These are phyloP conservation scores for Torymus texanus DNA, from an alignment of 2,888 invertebrate species.

Conservation along the genomic window DNA sequence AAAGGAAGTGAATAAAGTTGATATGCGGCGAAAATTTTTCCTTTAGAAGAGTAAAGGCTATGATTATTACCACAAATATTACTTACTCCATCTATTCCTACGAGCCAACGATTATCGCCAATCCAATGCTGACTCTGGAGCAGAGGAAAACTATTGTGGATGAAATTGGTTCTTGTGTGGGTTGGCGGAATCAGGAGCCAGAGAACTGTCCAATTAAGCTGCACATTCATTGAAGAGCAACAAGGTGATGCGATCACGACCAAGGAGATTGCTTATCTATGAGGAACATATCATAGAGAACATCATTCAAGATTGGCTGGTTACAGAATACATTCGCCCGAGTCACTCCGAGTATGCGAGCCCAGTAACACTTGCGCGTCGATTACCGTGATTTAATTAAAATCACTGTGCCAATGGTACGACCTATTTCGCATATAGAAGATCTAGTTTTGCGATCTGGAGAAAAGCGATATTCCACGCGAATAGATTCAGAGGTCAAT, in stretches of 20 bases:
- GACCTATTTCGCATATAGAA: constrained; percentile 4
- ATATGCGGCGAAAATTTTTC: too few species aligned
- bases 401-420: background rate
- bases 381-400: constrained; percentile 2
- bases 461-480: constrained; percentile 45
- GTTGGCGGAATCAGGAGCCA: background rate
- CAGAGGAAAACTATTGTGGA: background rate
- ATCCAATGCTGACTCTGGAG: background rate
- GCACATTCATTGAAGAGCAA: background rate
- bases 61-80: too few species aligned
- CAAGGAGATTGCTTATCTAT: background rate
- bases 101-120: background rate
- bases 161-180: background rate
- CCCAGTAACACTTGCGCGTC: background rate
- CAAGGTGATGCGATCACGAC: background rate
- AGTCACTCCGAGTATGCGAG: constrained; percentile 7
- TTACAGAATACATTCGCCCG: background rate
- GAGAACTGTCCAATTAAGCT: background rate
- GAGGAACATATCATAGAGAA: background rate
- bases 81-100: too few species aligned
- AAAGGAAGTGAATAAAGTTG: too few species aligned
- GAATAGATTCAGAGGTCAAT: constrained; percentile 55
- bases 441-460: background rate
- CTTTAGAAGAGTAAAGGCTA: too few species aligned
- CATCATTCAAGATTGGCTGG: background rate